Conservation (phyloP, 2,113 vertebrate genomes). For the Monopterus albus region DNA sequence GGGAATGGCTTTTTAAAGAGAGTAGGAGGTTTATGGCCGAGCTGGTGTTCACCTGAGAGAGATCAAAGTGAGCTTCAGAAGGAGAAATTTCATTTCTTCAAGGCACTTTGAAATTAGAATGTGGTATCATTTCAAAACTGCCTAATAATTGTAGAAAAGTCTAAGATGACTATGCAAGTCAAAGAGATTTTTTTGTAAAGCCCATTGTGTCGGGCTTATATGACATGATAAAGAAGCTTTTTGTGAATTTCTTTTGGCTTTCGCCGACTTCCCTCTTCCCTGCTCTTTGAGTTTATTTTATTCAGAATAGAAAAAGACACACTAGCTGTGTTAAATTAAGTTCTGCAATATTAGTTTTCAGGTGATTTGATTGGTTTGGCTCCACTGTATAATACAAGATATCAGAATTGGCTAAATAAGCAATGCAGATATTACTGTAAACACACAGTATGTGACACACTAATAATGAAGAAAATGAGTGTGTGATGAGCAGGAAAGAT, state of each 20-base stretch:
- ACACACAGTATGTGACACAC: background rate
- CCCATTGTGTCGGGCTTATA: slow-evolving; percentile 1
- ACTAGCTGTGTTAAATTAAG: background rate
- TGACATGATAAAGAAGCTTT: slow-evolving; percentile 22
- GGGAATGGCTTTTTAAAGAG: no score
- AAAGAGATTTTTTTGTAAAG: background rate
- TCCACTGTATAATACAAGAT: background rate
- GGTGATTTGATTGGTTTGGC: background rate
- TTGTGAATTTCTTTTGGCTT: slow-evolving; percentile 1
- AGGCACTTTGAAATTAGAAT: slow-evolving; percentile 28
- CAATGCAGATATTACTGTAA: slow-evolving; percentile 6
- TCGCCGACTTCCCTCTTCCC: background rate
- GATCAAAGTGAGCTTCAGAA: slow-evolving; percentile 57
- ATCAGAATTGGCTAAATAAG: background rate
- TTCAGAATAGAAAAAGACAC: background rate
- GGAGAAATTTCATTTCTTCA: slow-evolving; percentile 41
- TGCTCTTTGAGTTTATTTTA: background rate
- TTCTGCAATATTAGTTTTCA: background rate
- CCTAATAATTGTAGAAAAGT: slow-evolving; percentile 12
- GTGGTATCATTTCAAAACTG: slow-evolving; percentile 13
- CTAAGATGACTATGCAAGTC: slow-evolving; percentile 15
- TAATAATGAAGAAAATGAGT: slow-evolving; percentile 5
- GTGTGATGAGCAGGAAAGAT: slow-evolving; percentile 3
- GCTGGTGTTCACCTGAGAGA: slow-evolving; percentile 31
- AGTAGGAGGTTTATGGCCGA: slow-evolving; percentile 8